Evolutionary conservation across 1,140 invertebrate species (phyloP).

Genomic region (Atta colombica): DNA sequence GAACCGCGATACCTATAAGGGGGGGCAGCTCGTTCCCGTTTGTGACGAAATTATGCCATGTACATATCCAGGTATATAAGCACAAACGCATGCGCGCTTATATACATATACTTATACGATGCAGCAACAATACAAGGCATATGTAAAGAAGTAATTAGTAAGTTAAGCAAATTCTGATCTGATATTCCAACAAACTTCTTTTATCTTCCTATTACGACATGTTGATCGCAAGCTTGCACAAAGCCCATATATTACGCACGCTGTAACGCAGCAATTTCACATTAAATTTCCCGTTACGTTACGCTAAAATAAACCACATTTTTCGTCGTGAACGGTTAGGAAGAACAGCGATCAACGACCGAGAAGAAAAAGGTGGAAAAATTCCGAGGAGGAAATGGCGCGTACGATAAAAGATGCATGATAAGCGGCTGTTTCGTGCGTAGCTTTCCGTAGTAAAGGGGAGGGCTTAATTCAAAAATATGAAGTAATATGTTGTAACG

Average conservation of each 20-base stretch:
- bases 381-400: slow-evolving; percentile 44
- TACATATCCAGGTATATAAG: neutral
- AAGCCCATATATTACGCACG: neutral
- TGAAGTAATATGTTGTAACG: slow-evolving; percentile 57
- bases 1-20: slow-evolving; percentile 19
- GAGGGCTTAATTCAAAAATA: slow-evolving; percentile 47
- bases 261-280: slow-evolving; percentile 33
- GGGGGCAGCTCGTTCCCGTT: neutral
- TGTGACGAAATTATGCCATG: slow-evolving; percentile 26
- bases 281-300: slow-evolving; percentile 45
- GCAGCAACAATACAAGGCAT: neutral
- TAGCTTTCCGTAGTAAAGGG: slow-evolving; percentile 21
- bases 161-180: neutral
- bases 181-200: neutral
- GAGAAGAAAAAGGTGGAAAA: slow-evolving; percentile 24
- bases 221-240: neutral
- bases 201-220: slow-evolving; percentile 28
- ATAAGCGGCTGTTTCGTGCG: slow-evolving; percentile 56
- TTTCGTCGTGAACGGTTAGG: slow-evolving; percentile 41
- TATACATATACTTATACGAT: too few species aligned
- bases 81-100: neutral
- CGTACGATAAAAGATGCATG: slow-evolving; percentile 57
- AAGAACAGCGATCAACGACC: slow-evolving; percentile 28
- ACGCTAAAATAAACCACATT: slow-evolving; percentile 46
- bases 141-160: slow-evolving; percentile 38